Evolutionary conservation across 2,797 vertebrate genomes (phyloP), one percentile per base, ranked within the genome.

Genomic region (Rhinichthys osculus): DNA sequence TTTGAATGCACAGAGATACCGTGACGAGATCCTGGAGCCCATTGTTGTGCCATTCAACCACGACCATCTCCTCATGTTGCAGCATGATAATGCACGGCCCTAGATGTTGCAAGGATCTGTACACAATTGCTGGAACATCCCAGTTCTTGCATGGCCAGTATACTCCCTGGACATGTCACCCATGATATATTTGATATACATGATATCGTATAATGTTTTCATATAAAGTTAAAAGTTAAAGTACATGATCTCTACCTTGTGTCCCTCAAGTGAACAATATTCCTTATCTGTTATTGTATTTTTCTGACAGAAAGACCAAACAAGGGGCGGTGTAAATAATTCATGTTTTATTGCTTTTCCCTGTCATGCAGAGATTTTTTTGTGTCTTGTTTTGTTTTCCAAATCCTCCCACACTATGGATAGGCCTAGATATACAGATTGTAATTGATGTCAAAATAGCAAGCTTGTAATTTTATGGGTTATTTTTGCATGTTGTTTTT

Each of bases 321-420:
- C 70, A 62, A 59, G 30, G 13, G 40, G 9, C 7, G 7, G 11
- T 27, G 30, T 74, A 50, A 74, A 74, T 83, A 76, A 83, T 74
- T 76, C 11, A 64, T 33, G 40, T 74, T 27, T 64, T 83, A 74
- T 83, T 83, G 57, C 81, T 47, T 82, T 59, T 78, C 27, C 19
- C 5, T 71, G 21, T 40, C 19, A 44, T 42, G 21, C 38, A 42
- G 2, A n/a, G 7, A 78, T 23, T 42, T 42, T 42, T 57, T 40
- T 52, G 44, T 81, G 44, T 73, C n/a, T 81, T 52, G 10, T 81
- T 50, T 82, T 71, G 47, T 40, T 54, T 71, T 59, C 74, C 40
- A 74, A 33, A 62, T 83, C 52, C 35, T 78, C n/a, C 54, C 9
- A 62, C 69, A 82, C 52, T 33, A 27, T 52, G 33, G n/a, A 72